Base-by-base conservation (phyloP, 2,113 vertebrate species). In the Galemys pyrenaicus region DNA sequence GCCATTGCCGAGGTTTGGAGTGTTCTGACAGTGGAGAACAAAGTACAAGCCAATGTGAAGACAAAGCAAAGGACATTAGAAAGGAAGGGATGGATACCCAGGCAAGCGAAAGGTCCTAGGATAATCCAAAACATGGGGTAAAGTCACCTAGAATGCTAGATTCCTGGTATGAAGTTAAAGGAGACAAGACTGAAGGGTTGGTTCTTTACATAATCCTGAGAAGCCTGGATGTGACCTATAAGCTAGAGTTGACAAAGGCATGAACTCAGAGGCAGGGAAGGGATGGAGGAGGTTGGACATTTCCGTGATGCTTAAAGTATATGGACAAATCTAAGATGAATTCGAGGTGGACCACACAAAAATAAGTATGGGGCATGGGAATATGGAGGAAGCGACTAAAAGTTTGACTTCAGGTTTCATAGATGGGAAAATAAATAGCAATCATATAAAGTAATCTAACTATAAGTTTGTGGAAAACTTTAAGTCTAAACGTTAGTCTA, bases 401-500 rank as follows among this genome's bases (percentile, higher is more conserved):
- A 75, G 16, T 24, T 12, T 60, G 58, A 46, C 39, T 81, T 87
- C 26, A 65, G 51, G 35, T 75, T 82, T 82, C 75, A 94, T 30
- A 92, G 24, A 44, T 64, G 30, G 12, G 15, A 20, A 89, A 65
- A 67, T 56, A 89, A 92, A 79, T 24, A 17, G 58, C 26, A 74
- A 89, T 35, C 58, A 56, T 22, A 58, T 51, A 37, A 77, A 94
- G 46, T 71, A 89, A 81, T 3, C 16, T 80, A 39, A 0, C 70
- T 65, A 64, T 68, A 68, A 83, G 46, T 92, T 73, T 87, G 54
- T 58, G 75, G 87, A 79, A 90, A 74, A 74, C n/a, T 54, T 73
- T 56, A 82, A 91, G 56, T 78, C 79, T 81, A 51, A 67, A 73
- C 65, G 77, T 44, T 70, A 74, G 54, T 39, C 9, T 49, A 65